Evolutionary conservation across 2,113 vertebrate species (phyloP).

Genomic region (Ursus arctos): DNA sequence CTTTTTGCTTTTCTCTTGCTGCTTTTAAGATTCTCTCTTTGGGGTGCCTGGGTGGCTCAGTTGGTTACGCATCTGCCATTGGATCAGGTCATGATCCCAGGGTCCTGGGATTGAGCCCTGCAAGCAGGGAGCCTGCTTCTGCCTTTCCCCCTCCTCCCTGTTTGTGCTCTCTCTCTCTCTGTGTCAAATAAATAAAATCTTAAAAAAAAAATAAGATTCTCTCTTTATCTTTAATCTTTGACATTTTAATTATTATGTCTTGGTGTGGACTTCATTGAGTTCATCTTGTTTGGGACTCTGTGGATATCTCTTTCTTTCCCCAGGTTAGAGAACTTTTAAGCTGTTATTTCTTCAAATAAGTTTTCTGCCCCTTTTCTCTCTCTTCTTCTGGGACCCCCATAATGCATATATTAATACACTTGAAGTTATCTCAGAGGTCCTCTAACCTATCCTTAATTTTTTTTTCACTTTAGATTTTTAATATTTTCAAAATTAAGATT

Average conservation of each 20-base stretch:
- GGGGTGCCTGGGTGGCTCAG: not conserved
- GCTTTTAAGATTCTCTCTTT: not conserved
- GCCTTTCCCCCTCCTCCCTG: not conserved
- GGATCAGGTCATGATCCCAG: not conserved
- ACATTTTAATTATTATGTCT: not conserved
- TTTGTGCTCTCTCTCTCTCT: not conserved
- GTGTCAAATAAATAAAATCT: not conserved
- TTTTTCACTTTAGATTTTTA: not conserved
- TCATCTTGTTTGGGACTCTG: not conserved
- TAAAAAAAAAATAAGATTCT: not conserved
- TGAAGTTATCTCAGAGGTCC: not conserved
- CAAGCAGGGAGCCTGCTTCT: not conserved
- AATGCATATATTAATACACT: not conserved
- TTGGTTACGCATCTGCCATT: not conserved
- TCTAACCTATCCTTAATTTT: not conserved
- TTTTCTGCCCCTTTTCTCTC: not conserved
- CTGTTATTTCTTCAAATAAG: not conserved
- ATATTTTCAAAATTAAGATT: not conserved
- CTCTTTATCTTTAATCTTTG: not conserved
- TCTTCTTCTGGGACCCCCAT: not conserved
- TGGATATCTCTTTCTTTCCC: not conserved
- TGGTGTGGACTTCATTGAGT: not conserved
- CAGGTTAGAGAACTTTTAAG: not conserved
- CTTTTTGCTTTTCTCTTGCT: not conserved
- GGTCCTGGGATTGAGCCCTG: not conserved